phyloP scores from a whole-genome alignment of 2,113 vertebrate genomes.

The Cacatua alba region DNA sequence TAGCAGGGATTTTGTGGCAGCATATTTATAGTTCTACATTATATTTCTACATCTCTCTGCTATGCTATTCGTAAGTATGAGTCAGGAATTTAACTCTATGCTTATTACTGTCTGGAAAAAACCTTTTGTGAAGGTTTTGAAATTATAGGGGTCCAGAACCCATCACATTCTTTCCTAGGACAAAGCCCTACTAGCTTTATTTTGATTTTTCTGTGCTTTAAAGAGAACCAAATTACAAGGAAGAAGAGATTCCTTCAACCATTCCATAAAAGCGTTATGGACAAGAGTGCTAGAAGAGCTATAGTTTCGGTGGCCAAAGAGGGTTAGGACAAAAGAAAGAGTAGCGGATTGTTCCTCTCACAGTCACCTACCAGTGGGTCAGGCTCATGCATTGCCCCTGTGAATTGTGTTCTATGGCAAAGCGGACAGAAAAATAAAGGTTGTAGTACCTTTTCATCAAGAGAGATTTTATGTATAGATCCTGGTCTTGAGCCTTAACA shows the following conservation, averaged over 20 bases:
- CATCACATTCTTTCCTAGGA: neutral
- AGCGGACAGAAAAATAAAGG: neutral
- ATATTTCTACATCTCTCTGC: neutral
- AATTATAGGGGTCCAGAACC: fast-evolving
- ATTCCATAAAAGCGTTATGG: neutral
- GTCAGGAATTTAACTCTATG: neutral
- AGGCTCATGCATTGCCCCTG: neutral
- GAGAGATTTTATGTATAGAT: neutral
- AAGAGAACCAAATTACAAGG: neutral
- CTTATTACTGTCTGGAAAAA: neutral
- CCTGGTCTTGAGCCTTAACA: neutral
- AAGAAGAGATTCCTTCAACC: neutral
- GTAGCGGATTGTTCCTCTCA: neutral
- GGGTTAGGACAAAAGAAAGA: neutral
- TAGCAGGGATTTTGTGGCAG: neutral
- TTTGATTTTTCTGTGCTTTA: neutral
- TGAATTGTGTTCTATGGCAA: neutral
- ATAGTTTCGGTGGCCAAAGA: neutral
- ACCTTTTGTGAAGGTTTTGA: neutral
- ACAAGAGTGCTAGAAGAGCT: neutral
- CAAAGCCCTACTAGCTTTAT: neutral
- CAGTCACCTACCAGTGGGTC: neutral
- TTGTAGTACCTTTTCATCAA: neutral
- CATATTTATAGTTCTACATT: neutral
- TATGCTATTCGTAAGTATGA: neutral